These are phyloP conservation scores for Myotis myotis DNA, from an alignment of 2,797 vertebrate species.

Conservation along the genomic window DNA sequence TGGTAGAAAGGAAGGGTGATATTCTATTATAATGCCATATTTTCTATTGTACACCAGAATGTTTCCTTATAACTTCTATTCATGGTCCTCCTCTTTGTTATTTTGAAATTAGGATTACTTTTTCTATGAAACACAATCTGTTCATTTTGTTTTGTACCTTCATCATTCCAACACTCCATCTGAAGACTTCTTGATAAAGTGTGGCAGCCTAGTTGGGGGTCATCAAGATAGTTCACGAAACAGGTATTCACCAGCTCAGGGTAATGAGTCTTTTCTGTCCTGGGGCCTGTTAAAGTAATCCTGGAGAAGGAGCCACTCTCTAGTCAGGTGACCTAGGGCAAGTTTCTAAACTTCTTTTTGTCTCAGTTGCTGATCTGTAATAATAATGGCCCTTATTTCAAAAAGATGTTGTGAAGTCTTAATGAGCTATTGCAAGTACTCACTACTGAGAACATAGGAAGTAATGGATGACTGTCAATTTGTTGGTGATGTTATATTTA, in stretches of 20 bases:
- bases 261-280: not conserved
- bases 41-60: not conserved
- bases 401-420: not conserved
- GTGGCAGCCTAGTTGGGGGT: not conserved
- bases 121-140: not conserved
- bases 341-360: conserved; percentile 23
- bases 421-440: not conserved
- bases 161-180: not conserved
- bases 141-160: not conserved
- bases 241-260: not conserved
- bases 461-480: not conserved
- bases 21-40: not conserved
- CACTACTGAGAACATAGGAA: not conserved
- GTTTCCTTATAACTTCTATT: not conserved
- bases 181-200: not conserved
- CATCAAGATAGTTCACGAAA: not conserved
- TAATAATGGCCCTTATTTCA: not conserved
- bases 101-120: not conserved
- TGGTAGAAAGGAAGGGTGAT: not conserved
- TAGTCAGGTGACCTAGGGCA: not conserved
- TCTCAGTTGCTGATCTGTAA: not conserved
- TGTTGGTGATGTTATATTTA: not conserved
- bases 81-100: not conserved
- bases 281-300: not conserved
- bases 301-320: not conserved